Conservation (phyloP, 2,888 invertebrate species). For the Tholera decimalis region DNA sequence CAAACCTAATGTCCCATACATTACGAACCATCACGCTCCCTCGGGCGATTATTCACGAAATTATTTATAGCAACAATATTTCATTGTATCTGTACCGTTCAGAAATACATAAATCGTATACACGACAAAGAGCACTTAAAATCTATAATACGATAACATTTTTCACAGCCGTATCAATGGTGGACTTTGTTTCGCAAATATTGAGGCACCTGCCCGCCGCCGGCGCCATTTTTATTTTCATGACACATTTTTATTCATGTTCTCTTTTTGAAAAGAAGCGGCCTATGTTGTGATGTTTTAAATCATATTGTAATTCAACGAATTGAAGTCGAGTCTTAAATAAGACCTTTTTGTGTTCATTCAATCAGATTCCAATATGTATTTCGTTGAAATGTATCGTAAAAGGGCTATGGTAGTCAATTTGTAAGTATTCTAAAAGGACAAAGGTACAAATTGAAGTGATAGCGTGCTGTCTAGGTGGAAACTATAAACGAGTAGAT, state of each 20-base stretch:
- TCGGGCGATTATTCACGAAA: slow-evolving; percentile 67
- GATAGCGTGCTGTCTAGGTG: no score
- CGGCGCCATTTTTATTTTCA: slow-evolving; percentile 65
- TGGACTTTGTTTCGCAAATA: slow-evolving; percentile 71
- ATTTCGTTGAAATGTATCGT: no score
- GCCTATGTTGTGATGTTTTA: slow-evolving; percentile 9
- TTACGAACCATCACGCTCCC: slow-evolving; percentile 51
- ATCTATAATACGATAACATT: slow-evolving; percentile 67
- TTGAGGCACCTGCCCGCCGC: slow-evolving; percentile 69
- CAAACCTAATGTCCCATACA: slow-evolving; percentile 54
- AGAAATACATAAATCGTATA: slow-evolving; percentile 63
- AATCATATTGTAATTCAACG: not conserved
- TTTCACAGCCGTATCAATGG: slow-evolving; percentile 68
- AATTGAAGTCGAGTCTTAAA: not conserved
- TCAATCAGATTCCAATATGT: no score
- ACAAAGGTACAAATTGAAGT: no score
- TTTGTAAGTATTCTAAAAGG: no score
- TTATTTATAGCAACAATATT: slow-evolving; percentile 70
- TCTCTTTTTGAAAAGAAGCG: slow-evolving; percentile 34
- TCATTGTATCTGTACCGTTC: slow-evolving; percentile 62
- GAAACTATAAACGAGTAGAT: no score
- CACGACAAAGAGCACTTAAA: slow-evolving; percentile 64
- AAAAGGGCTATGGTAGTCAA: no score
- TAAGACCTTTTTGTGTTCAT: not conserved
- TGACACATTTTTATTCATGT: slow-evolving; percentile 47